A percentile compares a stretch with the other conserved stretches of the same genome.
These are phyloP conservation scores for Pinctada fucata DNA, from an alignment of 2,888 invertebrate species.

Conservation along the genomic window DNA sequence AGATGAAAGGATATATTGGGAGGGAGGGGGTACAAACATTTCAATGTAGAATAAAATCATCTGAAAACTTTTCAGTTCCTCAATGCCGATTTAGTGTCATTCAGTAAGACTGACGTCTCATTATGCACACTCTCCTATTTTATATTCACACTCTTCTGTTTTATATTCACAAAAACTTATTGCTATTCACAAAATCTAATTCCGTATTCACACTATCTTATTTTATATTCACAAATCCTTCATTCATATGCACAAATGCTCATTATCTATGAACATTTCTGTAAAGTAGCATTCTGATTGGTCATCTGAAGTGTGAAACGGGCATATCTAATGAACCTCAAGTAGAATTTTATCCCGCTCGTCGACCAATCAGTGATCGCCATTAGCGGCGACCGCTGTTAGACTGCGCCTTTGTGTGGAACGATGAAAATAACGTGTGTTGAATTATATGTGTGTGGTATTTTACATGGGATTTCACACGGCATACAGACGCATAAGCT, in stretches of 20 bases:
- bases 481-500: slow-evolving; percentile 30
- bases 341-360: slow-evolving; percentile 62
- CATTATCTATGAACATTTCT: slow-evolving; percentile 25
- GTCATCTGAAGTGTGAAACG: slow-evolving; percentile 47
- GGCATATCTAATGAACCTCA: slow-evolving; percentile 66
- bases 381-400: slow-evolving; percentile 55
- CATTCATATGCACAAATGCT: slow-evolving; percentile 35
- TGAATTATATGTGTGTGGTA: slow-evolving; percentile 68
- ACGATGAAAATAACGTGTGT: slow-evolving; percentile 67
- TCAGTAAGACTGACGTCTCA: neutral
- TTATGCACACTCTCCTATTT: slow-evolving; percentile 3
- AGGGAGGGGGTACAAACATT: too few species aligned
- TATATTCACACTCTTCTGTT: slow-evolving; percentile 10
- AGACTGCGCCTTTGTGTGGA: slow-evolving; percentile 69
- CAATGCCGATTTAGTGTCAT: neutral
- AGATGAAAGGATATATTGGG: too few species aligned
- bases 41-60: too few species aligned
- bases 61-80: too few species aligned
- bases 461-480: slow-evolving; percentile 52
- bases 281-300: slow-evolving; percentile 36
- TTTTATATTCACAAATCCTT: slow-evolving; percentile 27
- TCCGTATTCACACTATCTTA: slow-evolving; percentile 38
- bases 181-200: slow-evolving; percentile 18
- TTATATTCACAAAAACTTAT: neutral
- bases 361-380: slow-evolving; percentile 39